Base-by-base conservation (phyloP, 2,888 invertebrate species). In the Empis stercorea region DNA sequence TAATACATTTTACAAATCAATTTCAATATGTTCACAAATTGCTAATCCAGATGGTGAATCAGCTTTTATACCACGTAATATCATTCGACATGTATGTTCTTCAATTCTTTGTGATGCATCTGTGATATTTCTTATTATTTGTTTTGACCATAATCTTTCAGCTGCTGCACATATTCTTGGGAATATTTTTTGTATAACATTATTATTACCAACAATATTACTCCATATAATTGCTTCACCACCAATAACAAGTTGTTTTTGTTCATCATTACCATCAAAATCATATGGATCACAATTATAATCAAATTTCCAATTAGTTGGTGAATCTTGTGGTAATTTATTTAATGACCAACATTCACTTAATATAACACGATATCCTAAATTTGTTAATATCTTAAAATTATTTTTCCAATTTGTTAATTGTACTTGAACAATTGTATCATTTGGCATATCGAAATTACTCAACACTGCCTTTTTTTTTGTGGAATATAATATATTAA, bases 201-300 rank as follows among this genome's bases (percentile, higher is more conserved):
- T 80, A 39, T 70, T 65, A 53, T 76, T 72, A 61, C 93, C 87
- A 0, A 88, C 87, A 56, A 78, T 81, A 67, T 95, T 93, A 2
- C 80, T 79, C 94, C 94, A 94, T 82, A 95, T 84, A 57, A 91
- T 89, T 1, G 89, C 87, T 65, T 93, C 93, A 1, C 94, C 94
- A 1, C 95, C 94, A n/a, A 89, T 65, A 23, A 95, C 79, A 45
- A 81, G 70, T 2, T 73, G 59, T 56, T 81, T 78, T 57, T 82
- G 75, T 1, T 60, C 61, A 3, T 62, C 58, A 2, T 64, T 70
- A 6, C 74, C 71, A 15, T 68, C 60, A 58, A 79, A 76, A 48
- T 71, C 63, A 3, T 76, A 69, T 0, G 87, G 88, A 58, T 89
- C 86, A 52, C 80, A 80, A 11, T 62, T 48, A 62, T 86, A 88